A percentile compares a stretch with the other conserved stretches of the same genome.
phyloP scores from a whole-genome alignment of 30 jellyfish, hydroid and myxozoan genomes.

The Sanderia malayensis region DNA sequence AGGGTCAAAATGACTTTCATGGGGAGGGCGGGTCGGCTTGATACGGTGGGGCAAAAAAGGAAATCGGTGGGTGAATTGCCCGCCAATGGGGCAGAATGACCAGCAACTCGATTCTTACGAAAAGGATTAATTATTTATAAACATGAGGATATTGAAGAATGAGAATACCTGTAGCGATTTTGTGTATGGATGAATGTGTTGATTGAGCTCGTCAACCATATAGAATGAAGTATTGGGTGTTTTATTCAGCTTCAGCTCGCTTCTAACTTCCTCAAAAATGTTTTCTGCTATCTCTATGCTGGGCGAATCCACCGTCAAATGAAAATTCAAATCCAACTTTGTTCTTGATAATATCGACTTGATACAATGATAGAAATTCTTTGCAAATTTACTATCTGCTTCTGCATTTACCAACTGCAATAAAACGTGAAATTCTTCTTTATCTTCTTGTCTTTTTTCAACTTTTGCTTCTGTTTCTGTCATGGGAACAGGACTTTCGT shows the following conservation, averaged over 20 bases:
- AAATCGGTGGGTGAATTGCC: too few species aligned
- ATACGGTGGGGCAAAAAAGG: too few species aligned
- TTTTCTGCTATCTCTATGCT: conserved; percentile 56
- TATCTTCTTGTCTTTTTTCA: background rate
- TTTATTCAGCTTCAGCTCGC: conserved; percentile 6
- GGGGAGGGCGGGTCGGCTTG: too few species aligned
- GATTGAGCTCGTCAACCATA: conserved; percentile 33
- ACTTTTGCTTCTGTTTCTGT: too few species aligned
- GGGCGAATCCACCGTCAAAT: conserved; percentile 43
- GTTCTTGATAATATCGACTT: conserved; percentile 51
- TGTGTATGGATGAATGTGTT: conserved; percentile 28
- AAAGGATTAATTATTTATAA: too few species aligned
- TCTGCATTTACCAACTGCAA: conserved; percentile 72
- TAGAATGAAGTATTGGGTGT: conserved; percentile 29
- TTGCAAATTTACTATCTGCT: conserved; percentile 51
- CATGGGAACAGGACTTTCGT: too few species aligned
- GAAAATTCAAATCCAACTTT: conserved; percentile 15
- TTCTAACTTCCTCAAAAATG: conserved; percentile 9
- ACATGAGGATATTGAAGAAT: too few species aligned
- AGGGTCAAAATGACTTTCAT: too few species aligned
- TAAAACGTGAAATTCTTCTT: conserved; percentile 26
- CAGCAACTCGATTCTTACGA: too few species aligned
- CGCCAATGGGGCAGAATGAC: too few species aligned
- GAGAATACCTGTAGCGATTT: conserved; percentile 52
- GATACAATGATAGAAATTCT: conserved; percentile 31